Conservation (phyloP, 2,797 vertebrate species). For the Loris lydekkerianus region DNA sequence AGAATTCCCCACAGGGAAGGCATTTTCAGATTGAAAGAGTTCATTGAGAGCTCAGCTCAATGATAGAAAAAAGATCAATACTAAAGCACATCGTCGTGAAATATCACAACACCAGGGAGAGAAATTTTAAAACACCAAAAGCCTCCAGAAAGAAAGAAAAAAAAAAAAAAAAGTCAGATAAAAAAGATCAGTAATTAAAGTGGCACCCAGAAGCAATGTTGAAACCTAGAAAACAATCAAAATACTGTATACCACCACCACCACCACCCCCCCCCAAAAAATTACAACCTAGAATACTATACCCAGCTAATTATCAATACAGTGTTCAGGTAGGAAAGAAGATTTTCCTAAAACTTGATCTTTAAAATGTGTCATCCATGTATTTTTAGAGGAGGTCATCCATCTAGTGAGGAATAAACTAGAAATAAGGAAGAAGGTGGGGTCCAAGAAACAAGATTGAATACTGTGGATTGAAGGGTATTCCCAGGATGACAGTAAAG, state of each 20-base stretch:
- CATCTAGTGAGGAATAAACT: background rate
- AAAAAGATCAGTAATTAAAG: background rate
- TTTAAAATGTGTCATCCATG: background rate
- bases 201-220: background rate
- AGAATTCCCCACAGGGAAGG: slow-evolving; percentile 24
- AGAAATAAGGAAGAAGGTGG: background rate
- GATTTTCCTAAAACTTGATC: background rate
- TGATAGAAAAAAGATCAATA: background rate
- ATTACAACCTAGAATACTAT: background rate
- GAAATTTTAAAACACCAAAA: background rate
- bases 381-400: background rate
- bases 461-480: background rate
- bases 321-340: background rate
- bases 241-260: background rate
- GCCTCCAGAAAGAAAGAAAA: background rate
- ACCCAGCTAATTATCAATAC: background rate
- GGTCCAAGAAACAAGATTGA: background rate
- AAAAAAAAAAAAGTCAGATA: background rate
- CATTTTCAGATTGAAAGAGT: slow-evolving; percentile 35
- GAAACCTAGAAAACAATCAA: slow-evolving; percentile 4
- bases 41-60: background rate
- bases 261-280: background rate
- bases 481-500: background rate
- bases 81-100: background rate
- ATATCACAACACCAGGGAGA: background rate